Base-by-base conservation (phyloP, 2,797 vertebrate genomes). In the Esox lucius region DNA sequence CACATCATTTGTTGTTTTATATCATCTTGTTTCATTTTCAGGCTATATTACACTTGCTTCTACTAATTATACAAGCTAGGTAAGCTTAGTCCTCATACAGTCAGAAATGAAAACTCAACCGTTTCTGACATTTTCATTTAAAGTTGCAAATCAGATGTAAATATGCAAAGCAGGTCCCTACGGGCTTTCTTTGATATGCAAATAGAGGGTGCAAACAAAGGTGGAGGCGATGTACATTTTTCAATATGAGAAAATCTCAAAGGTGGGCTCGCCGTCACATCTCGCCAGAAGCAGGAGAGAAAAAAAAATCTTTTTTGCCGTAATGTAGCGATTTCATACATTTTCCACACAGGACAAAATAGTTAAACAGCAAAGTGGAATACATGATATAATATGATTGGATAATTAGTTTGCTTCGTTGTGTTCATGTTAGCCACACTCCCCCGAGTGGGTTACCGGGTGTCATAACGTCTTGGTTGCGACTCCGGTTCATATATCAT, bases 61-160 rank as follows among this genome's bases (percentile, higher is more conserved):
- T 87, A 84, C 89, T 93, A 91, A 93, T 92, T 92, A 93, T 90
- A 92, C 91, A 91, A 89, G 88, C 86, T 78, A 89, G 89, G 86
- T 85, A 46, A 46, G 42, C 42, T 46, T 46, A 88, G 85, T 82
- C 86, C 78, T 88, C 85, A 82, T 83, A 77, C 86, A 85, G 84
- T 89, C 85, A 88, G 83, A 87, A 88, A 86, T 84, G 84, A 88
- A 90, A 87, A 87, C 84, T 90, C 89, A 80, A 91, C 90, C 87
- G 83, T 91, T 93, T 93, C 92, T 93, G 92, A 93, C 91, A 91
- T 90, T 88, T 93, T 93, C 91, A 93, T 93, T 92, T 93, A 91
- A 92, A 92, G 91, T 92, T 91, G 90, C 88, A 92, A 93, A 94
- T 93, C 91, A 92, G 86, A 92, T 94, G 91, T 94, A 93, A 93